These are phyloP conservation scores for Alethe castanea DNA, from an alignment of 2,113 vertebrate species.

Conservation along the genomic window DNA sequence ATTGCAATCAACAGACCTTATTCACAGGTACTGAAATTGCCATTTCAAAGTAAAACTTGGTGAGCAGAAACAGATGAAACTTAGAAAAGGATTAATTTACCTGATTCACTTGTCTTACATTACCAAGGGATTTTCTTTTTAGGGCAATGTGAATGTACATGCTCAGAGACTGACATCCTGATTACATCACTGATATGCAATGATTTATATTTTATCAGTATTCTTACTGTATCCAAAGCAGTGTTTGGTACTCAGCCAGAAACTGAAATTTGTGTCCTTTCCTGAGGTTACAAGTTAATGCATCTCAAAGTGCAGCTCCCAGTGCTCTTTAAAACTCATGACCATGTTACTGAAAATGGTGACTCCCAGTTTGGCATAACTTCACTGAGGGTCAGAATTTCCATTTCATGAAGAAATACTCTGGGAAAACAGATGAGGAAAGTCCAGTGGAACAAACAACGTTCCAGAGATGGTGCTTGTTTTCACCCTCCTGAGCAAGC, in stretches of 20 bases:
- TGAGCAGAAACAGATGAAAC: not conserved
- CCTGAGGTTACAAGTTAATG: conserved; percentile 48
- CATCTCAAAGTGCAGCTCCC: conserved; percentile 31
- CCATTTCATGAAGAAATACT: conserved; percentile 39
- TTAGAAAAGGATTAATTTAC: conserved; percentile 10
- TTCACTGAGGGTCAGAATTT: conserved; percentile 53
- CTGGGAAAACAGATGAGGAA: conserved; percentile 40
- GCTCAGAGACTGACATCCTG: not conserved
- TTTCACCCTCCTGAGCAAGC: conserved; percentile 31
- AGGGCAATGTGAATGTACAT: not conserved
- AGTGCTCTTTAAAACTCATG: conserved; percentile 25
- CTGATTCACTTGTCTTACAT: not conserved
- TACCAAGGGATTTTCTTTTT: not conserved
- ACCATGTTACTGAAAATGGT: conserved; percentile 13
- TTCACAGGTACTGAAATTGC: not conserved
- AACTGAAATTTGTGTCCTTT: conserved; percentile 41
- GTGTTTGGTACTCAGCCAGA: conserved; percentile 37
- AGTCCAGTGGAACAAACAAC: conserved; percentile 28
- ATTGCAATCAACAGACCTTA: not conserved
- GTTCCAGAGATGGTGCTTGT: conserved; percentile 17
- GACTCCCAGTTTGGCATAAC: conserved; percentile 23
- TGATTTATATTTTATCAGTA: not conserved
- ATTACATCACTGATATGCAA: not conserved
- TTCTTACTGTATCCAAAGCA: not conserved
- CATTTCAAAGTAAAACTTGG: not conserved